A percentile compares a stretch with the other conserved stretches of the same genome.
Conservation (phyloP, 1,140 invertebrate genomes). For the Yoshiicerus persimilis region DNA sequence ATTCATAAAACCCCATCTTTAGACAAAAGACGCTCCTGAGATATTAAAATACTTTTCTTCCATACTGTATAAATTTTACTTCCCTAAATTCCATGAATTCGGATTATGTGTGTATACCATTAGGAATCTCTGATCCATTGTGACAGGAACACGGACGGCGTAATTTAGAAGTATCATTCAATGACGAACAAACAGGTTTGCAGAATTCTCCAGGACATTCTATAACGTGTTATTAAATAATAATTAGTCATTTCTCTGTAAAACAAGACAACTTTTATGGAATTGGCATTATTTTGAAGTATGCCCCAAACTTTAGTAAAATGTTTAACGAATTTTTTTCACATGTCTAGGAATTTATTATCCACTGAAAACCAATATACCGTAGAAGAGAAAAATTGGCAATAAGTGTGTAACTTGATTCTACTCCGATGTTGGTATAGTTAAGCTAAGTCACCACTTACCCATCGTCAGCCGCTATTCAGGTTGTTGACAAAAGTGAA, state of each 20-base stretch:
- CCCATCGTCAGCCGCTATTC: not conserved
- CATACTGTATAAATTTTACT: too few species aligned
- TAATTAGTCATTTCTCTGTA: not conserved
- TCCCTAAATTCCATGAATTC: not conserved
- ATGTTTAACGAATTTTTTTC: too few species aligned
- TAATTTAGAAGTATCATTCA: not conserved
- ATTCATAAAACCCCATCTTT: too few species aligned
- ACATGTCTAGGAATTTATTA: too few species aligned
- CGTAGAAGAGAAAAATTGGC: not conserved
- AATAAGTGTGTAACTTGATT: not conserved
- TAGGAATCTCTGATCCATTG: conserved; percentile 15
- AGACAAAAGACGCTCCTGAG: too few species aligned
- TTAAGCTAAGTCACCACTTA: not conserved
- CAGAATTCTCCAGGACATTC: conserved; percentile 31
- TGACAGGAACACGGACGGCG: conserved; percentile 30
- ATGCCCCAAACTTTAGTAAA: too few species aligned
- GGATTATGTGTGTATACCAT: not conserved
- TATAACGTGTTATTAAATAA: not conserved
- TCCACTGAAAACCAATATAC: too few species aligned
- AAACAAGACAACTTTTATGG: too few species aligned
- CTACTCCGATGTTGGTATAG: not conserved
- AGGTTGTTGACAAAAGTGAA: not conserved
- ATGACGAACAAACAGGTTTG: not conserved
- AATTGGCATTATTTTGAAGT: not conserved
- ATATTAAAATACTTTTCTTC: too few species aligned